Evolutionary conservation across 2,113 vertebrate genomes (phyloP).

Genomic region (Danionella cerebrum): DNA sequence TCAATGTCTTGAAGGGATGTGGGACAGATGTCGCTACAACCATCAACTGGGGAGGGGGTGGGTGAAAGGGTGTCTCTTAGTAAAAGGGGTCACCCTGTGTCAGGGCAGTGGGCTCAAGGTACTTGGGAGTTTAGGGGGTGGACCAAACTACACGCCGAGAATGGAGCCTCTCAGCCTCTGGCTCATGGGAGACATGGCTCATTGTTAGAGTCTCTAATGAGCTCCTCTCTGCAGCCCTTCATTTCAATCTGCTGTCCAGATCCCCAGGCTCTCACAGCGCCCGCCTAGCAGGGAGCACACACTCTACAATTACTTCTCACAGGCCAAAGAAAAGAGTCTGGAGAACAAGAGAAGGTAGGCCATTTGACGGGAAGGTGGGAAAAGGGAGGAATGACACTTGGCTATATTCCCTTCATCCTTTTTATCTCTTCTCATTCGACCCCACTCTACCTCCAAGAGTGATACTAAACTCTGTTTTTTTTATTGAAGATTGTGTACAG

Average conservation of each 20-base stretch:
- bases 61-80: neutral
- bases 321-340: constrained; percentile 32
- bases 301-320: constrained; percentile 55
- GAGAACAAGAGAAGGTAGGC: constrained; percentile 44
- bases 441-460: constrained; percentile 1
- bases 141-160: neutral
- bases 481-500: constrained; percentile 41
- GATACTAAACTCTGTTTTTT: constrained; percentile 32
- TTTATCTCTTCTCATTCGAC: constrained; percentile 27
- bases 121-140: neutral
- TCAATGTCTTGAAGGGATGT: neutral
- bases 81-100: neutral
- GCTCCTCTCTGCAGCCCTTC: constrained; percentile 49
- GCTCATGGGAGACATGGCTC: constrained; percentile 36
- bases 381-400: constrained; percentile 37
- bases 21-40: neutral
- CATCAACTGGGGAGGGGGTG: neutral
- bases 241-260: constrained; percentile 64
- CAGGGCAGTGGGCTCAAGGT: neutral
- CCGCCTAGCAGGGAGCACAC: constrained; percentile 26
- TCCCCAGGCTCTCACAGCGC: constrained; percentile 47
- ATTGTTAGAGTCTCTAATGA: constrained; percentile 64
- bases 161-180: constrained; percentile 2
- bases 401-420: constrained; percentile 30
- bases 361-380: constrained; percentile 42